Evolutionary conservation across 2,797 vertebrate genomes (phyloP), one percentile per base, ranked within the genome.

Genomic region (Diglossa cyanea): DNA sequence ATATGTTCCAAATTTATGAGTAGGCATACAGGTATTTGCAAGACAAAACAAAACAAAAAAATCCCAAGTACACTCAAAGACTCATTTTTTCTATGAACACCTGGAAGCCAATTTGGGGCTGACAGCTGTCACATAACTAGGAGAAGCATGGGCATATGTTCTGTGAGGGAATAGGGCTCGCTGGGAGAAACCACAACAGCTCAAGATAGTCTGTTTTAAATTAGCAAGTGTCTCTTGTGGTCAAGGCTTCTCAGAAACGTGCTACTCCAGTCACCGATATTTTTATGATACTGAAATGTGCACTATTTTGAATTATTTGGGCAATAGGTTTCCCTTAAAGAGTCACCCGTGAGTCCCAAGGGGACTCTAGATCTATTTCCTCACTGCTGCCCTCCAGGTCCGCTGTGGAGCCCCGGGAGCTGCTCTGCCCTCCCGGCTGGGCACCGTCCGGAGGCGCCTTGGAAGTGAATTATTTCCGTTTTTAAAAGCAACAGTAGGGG

Each of bases 401-500:
- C 6, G 26, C 58, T 28, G 73, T 25, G 0, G 35, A 72, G 44
- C 55, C 23, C 39, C 16, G 44, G 54, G n/a, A 50, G 5, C 48
- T 60, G 86, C 53, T 11, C 51, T 54, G 47, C 19, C 25, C 70
- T 48, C 6, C n/a, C 1, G 5, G 1, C 42, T 11, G 25, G n/a
- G 31, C 11, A 35, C 5, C 0, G 0, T 21, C 1, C 5, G 6
- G 39, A 80, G 44, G 4, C 0, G 16, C 45, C 44, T 82, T 45
- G 37, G 4, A 15, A 70, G 2, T 14, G 51, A 83, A 44, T 24
- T 28, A 21, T 37, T 30, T 47, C 15, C 26, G 3, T 58, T 77
- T 47, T 28, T 9, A 45, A 75, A 88, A 86, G 12, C n/a, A 86
- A 7, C 94, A 70, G 76, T 13, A 96, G 95, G 82, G 84, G 92